These are phyloP conservation scores for Rhysida immarginata DNA, from an alignment of 1,140 invertebrate species.

Conservation along the genomic window DNA sequence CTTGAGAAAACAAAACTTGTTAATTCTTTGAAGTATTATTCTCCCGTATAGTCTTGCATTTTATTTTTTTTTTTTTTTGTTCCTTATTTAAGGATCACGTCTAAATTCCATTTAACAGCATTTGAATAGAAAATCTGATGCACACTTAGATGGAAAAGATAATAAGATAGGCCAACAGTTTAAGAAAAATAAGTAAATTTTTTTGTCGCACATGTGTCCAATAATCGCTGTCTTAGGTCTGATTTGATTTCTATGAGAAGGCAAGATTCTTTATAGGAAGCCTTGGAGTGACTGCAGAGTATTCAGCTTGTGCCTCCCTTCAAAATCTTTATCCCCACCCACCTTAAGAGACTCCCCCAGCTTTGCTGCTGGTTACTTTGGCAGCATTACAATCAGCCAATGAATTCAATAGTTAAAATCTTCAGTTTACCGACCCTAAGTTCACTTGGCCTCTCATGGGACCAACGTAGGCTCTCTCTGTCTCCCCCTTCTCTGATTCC, in stretches of 20 bases:
- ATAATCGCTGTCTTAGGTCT: background rate
- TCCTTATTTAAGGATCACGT: too few relatives aligned
- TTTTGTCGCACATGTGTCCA: background rate
- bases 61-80: too few relatives aligned
- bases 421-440: background rate
- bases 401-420: conserved; percentile 3
- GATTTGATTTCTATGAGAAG: background rate
- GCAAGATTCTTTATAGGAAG: background rate
- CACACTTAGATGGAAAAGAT: background rate
- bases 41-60: too few relatives aligned
- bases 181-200: background rate
- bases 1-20: too few relatives aligned
- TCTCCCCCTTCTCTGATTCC: too few relatives aligned
- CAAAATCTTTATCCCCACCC: background rate
- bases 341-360: background rate
- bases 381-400: background rate
- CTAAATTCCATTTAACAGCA: too few relatives aligned
- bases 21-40: too few relatives aligned
- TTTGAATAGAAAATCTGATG: too few relatives aligned
- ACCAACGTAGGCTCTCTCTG: too few relatives aligned
- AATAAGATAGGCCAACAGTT: background rate
- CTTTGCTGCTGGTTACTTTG: background rate
- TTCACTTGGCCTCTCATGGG: too few relatives aligned
- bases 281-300: background rate
- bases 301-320: background rate